Base-by-base conservation (phyloP, 2,113 vertebrate genomes). In the Alaudala cheleensis region DNA sequence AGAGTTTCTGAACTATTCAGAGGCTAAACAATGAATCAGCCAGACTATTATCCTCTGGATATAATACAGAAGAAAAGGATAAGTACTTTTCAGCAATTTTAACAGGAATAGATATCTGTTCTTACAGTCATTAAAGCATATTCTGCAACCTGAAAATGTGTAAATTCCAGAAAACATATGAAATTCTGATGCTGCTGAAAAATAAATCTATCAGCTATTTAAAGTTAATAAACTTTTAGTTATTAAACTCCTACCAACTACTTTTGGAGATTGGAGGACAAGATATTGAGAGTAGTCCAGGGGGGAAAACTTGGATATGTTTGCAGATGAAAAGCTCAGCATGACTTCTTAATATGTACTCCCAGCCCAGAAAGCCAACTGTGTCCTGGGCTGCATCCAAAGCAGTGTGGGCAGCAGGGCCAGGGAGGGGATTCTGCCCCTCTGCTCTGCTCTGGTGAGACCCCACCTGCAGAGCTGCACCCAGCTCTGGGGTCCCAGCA, bases 231-330 rank as follows among this genome's bases (percentile, higher is more conserved):
- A 61, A 42, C 5, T 67, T 82, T 22, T 34, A 67, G 25, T 8
- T 18, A 61, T 40, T 53, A 31, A 76, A 47, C 49, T 47, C 29
- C 4, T 61, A 47, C 26, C 21, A 40, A 14, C 9, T 69, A 8
- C 8, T 5, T 49, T 34, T 61, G 54, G 29, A 25, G 14, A 19
- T 6, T 40, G 20, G 45, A 73, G 23, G 16, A 67, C 23, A 89
- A 45, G 34, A 9, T 28, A 47, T 67, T 0, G 0, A 44, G 12
- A 26, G n/a, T 19, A 61, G 9, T 11, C 29, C 54, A 26, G 16
- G 14, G 7, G 37, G 28, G 11, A 16, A 67, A 47, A 14, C 13
- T 51, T 18, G 60, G 24, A 31, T 1, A 0, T 5, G 24, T 69
- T 54, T 47, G 54, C 14, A 44, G 31, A 18, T 23, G 37, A 34